phyloP scores from a whole-genome alignment of 2,888 invertebrate species.

The Melieria omissa region DNA sequence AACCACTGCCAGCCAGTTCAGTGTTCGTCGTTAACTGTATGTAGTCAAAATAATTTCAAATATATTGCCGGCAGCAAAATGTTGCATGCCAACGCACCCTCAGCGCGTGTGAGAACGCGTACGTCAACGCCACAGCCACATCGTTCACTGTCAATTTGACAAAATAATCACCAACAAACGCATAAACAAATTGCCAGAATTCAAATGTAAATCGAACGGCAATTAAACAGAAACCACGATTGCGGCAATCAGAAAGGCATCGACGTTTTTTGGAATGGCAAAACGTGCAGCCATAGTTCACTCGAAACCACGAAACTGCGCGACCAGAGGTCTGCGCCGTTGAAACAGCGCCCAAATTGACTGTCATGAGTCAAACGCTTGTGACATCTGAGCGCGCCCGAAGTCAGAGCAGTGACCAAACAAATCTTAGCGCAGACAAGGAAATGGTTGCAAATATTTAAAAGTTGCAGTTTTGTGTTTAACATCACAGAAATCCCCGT shows the following conservation, averaged over 20 bases:
- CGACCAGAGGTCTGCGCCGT: not conserved
- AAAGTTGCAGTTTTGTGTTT: too few species aligned
- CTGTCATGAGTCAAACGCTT: too few species aligned
- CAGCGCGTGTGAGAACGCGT: not conserved
- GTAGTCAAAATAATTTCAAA: slow-evolving; percentile 12
- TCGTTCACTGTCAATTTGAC: slow-evolving; percentile 1
- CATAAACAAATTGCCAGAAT: slow-evolving; percentile 20
- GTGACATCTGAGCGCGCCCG: too few species aligned
- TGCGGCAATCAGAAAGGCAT: slow-evolving; percentile 28
- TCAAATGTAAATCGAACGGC: slow-evolving; percentile 36
- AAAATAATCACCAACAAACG: not conserved
- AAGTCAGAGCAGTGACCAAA: too few species aligned
- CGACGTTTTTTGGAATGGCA: not conserved
- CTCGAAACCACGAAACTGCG: not conserved
- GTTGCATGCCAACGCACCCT: slow-evolving; percentile 1
- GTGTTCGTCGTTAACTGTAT: too few species aligned
- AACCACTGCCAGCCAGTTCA: too few species aligned
- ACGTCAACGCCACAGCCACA: not conserved
- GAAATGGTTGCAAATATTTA: too few species aligned
- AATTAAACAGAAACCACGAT: slow-evolving; percentile 33
- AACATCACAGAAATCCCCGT: too few species aligned
- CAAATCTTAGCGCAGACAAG: too few species aligned
- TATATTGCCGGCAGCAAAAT: slow-evolving; percentile 1
- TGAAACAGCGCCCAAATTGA: not conserved
- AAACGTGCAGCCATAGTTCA: too few species aligned